phyloP scores from a whole-genome alignment of 1,140 invertebrate genomes.

The Aphidius gifuensis region DNA sequence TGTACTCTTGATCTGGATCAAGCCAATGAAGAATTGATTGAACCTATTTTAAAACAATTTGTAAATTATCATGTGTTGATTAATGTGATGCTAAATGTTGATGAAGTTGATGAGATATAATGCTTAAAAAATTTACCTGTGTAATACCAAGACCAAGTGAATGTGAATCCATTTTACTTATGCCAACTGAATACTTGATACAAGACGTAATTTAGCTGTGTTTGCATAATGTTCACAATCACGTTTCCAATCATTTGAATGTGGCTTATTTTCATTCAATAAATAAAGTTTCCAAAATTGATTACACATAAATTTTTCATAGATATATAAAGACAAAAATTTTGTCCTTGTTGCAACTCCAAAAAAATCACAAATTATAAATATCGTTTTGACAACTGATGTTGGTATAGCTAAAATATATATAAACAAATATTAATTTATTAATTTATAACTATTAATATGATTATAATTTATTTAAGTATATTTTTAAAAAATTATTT shows the following conservation, averaged over 20 bases:
- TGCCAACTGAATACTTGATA: conserved; percentile 45
- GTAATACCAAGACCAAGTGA: conserved; percentile 28
- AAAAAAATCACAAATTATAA: conserved; percentile 35
- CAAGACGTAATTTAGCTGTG: conserved; percentile 32
- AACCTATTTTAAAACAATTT: conserved; percentile 26
- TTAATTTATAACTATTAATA: too few species aligned
- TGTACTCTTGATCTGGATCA: conserved; percentile 32
- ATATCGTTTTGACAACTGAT: conserved; percentile 35
- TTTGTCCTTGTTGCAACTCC: conserved; percentile 33
- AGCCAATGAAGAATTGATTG: conserved; percentile 27
- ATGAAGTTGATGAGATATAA: too few species aligned
- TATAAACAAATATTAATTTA: neutral
- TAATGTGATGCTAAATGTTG: too few species aligned
- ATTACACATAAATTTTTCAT: conserved; percentile 41
- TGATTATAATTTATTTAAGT: too few species aligned
- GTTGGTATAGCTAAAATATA: conserved; percentile 28
- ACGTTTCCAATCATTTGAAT: conserved; percentile 22
- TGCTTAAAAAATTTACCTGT: conserved; percentile 29
- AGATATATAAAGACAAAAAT: conserved; percentile 44
- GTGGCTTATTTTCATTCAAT: conserved; percentile 1
- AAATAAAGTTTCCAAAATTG: conserved; percentile 35
- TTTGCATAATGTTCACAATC: conserved; percentile 26
- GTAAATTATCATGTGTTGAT: neutral
- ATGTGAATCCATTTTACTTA: conserved; percentile 42
- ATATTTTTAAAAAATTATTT: too few species aligned